Base-by-base conservation (phyloP, 2,797 vertebrate species). In the Sorex maritimensis region DNA sequence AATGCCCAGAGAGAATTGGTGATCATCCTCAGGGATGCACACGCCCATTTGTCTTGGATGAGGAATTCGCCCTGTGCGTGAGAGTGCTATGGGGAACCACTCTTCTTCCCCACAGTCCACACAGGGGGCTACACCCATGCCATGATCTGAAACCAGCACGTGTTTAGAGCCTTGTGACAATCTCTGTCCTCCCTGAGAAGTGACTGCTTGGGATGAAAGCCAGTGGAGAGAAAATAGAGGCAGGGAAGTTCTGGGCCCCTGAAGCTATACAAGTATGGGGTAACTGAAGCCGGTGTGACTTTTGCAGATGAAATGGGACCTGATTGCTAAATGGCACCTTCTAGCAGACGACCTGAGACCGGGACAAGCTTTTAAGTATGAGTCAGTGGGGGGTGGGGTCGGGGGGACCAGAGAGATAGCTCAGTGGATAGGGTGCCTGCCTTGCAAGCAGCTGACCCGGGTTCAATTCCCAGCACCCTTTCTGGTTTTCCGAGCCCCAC, bases 171-270 rank as follows among this genome's bases (percentile, higher is more conserved):
- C 44, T 1, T 69, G 28, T 73, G 17, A 24, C 38, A 8, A 81
- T 68, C n/a, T 38, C 44, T 72, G 41, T 30, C 15, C 2, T 69
- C 38, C 15, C 0, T 38, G 58, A 65, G 34, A 86, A 95, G 10
- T 26, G 44, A 69, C 23, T 94, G 6, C 67, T 81, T 55, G 78
- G 26, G 46, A 77, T 81, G 52, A 30, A 92, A 82, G 26, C 24
- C 49, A 86, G 52, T 15, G 55, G 1, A 17, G 10, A 44, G 26
- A 73, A 90, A 80, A 69, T 28, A 82, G 49, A 89, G 34, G 34
- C 6, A 41, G 38, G 30, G 21, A 65, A 38, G 6, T 41, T 85
- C 82, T 68, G 34, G 41, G 38, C 68, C 38, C 38, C 26, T 72
- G 34, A 68, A n/a, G 3, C 12, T 73, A 68, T 88, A 49, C 69